A percentile compares a stretch with the other conserved stretches of the same genome.
Conservation (phyloP, 1,140 invertebrate genomes). For the Drosophila lacteicornis region DNA sequence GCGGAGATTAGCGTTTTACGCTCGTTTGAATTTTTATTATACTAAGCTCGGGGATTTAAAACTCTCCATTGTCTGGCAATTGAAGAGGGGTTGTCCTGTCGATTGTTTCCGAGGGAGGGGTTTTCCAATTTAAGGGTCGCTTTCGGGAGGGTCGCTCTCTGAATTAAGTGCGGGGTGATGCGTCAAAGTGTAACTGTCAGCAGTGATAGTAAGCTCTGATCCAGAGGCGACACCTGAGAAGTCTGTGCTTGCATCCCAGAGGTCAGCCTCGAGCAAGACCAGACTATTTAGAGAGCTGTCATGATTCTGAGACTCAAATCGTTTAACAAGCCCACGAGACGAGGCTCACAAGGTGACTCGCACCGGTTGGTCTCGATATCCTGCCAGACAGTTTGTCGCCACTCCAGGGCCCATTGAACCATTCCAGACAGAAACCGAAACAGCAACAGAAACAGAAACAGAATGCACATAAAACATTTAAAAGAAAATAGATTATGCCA, state of each 20-base stretch:
- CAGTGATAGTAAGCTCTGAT: slow-evolving; percentile 30
- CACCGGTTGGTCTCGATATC: slow-evolving; percentile 45
- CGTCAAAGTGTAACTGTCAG: slow-evolving; percentile 56
- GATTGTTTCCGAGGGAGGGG: slow-evolving; percentile 52
- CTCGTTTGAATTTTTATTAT: slow-evolving; percentile 84
- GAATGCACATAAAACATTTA: slow-evolving; percentile 71
- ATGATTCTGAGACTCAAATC: slow-evolving; percentile 38
- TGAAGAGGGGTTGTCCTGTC: slow-evolving; percentile 70
- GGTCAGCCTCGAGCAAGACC: not conserved
- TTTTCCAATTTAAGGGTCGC: slow-evolving; percentile 27
- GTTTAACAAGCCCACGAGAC: slow-evolving; percentile 32
- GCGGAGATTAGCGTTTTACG: slow-evolving; percentile 84
- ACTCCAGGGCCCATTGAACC: slow-evolving; percentile 51
- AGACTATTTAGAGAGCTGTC: slow-evolving; percentile 48
- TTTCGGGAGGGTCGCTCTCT: slow-evolving; percentile 23
- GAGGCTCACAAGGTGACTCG: slow-evolving; percentile 18
- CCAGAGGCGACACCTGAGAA: slow-evolving; percentile 27
- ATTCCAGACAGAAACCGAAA: slow-evolving; percentile 12
- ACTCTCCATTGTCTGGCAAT: slow-evolving; percentile 64
- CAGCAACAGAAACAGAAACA: slow-evolving; percentile 25
- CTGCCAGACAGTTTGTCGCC: slow-evolving; percentile 77
- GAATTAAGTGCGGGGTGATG: slow-evolving; percentile 13
- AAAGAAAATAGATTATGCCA: slow-evolving; percentile 80
- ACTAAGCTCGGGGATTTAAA: slow-evolving; percentile 77
- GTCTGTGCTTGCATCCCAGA: slow-evolving; percentile 32